Conservation (phyloP, 2,888 invertebrate genomes). For the Drosophila siamana region DNA sequence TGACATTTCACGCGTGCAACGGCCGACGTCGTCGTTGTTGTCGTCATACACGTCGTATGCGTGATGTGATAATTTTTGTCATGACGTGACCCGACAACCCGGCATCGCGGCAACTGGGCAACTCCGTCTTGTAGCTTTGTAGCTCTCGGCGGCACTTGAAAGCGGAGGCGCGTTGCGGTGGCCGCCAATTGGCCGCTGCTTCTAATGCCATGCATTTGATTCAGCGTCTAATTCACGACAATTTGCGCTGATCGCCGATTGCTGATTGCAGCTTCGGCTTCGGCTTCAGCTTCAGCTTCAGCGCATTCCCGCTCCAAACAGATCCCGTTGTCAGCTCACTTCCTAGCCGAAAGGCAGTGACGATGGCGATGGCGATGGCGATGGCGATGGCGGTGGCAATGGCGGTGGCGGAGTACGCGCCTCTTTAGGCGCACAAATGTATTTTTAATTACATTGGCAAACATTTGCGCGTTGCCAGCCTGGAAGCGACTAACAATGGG, state of each 20-base stretch:
- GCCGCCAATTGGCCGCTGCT: constrained; percentile 23
- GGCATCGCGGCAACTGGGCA: constrained; percentile 5
- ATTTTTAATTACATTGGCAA: constrained; percentile 79
- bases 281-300: constrained; percentile 21
- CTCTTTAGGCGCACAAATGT: constrained; percentile 71
- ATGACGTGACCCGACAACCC: constrained; percentile 51
- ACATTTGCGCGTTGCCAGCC: constrained; percentile 65
- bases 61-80: constrained; percentile 80
- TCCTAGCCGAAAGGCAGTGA: constrained; percentile 27
- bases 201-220: constrained; percentile 72
- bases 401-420: constrained; percentile 47
- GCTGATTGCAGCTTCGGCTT: constrained; percentile 54
- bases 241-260: constrained; percentile 67
- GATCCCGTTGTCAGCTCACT: constrained; percentile 26
- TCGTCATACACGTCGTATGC: constrained; percentile 74
- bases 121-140: constrained; percentile 5
- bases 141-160: constrained; percentile 63
- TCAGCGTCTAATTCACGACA: constrained; percentile 72
- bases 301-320: constrained; percentile 16
- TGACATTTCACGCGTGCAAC: constrained; percentile 80
- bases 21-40: constrained; percentile 33
- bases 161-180: constrained; percentile 37
- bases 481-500: constrained; percentile 31
- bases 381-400: constrained; percentile 3
- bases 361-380: constrained; percentile 1